Conservation (phyloP, 2,113 vertebrate genomes). For the Sinocyclocheilus maitianheensis region DNA sequence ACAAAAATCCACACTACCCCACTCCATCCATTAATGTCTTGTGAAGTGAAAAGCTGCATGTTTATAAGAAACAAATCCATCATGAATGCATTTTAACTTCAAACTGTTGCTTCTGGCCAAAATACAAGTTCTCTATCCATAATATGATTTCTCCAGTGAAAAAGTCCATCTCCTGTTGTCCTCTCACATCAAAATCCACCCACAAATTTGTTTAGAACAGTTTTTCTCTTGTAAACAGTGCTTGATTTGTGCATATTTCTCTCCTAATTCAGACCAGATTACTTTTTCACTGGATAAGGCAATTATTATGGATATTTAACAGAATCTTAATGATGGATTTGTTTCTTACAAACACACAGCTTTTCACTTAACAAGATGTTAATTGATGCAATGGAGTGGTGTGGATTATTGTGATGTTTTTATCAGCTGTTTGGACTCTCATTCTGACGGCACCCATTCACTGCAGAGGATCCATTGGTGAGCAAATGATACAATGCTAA, state of each 20-base stretch:
- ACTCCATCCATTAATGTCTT: not conserved
- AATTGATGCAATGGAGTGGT: not conserved
- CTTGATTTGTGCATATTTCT: not conserved
- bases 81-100: no score
- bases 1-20: not conserved
- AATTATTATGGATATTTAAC: not conserved
- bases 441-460: not conserved
- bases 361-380: no score
- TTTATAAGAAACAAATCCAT: no score
- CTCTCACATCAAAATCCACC: no score
- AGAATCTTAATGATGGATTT: not conserved
- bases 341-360: not conserved
- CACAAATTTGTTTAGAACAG: no score
- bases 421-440: not conserved
- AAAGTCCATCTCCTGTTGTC: no score
- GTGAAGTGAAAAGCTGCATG: not conserved
- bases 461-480: not conserved
- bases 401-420: not conserved
- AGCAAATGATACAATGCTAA: not conserved
- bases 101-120: no score
- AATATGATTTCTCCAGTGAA: no score
- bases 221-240: no score
- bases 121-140: no score
- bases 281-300: not conserved
- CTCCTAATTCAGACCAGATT: no score